phyloP scores from a whole-genome alignment of 2,888 invertebrate genomes.

The Chaitophorus viminalis region DNA sequence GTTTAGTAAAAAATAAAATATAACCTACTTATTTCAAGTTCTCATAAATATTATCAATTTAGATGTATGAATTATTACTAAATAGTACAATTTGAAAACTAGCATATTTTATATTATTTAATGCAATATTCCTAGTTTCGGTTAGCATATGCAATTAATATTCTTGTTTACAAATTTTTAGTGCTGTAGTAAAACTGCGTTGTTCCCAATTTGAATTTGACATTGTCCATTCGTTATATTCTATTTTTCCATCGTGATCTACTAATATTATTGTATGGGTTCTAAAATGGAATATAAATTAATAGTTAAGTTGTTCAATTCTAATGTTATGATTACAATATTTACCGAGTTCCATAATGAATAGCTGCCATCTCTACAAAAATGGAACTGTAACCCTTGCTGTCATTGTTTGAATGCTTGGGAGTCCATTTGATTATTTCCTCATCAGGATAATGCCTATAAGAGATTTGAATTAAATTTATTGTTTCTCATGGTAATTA shows the following conservation, averaged over 20 bases:
- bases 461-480: slow-evolving; percentile 13
- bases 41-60: too few relatives aligned
- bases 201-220: slow-evolving; percentile 34
- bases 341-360: slow-evolving; percentile 50
- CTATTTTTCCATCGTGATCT: slow-evolving; percentile 47
- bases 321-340: neutral
- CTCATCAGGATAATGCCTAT: slow-evolving; percentile 46
- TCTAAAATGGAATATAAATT: slow-evolving; percentile 38
- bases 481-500: neutral
- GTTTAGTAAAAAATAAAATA: too few relatives aligned
- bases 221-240: slow-evolving; percentile 50
- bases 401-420: neutral
- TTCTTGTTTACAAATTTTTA: slow-evolving; percentile 17
- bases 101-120: neutral
- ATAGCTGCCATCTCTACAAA: slow-evolving; percentile 41
- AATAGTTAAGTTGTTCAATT: neutral
- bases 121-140: neutral
- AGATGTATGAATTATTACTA: neutral
- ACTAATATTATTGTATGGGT: slow-evolving; percentile 55
- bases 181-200: slow-evolving; percentile 3
- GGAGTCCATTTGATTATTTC: slow-evolving; percentile 12
- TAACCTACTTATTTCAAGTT: too few relatives aligned
- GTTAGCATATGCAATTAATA: neutral
- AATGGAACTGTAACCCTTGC: slow-evolving; percentile 26
- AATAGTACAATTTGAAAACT: neutral